Evolutionary conservation across 2,888 invertebrate genomes (phyloP).

Genomic region (Timandra comae): DNA sequence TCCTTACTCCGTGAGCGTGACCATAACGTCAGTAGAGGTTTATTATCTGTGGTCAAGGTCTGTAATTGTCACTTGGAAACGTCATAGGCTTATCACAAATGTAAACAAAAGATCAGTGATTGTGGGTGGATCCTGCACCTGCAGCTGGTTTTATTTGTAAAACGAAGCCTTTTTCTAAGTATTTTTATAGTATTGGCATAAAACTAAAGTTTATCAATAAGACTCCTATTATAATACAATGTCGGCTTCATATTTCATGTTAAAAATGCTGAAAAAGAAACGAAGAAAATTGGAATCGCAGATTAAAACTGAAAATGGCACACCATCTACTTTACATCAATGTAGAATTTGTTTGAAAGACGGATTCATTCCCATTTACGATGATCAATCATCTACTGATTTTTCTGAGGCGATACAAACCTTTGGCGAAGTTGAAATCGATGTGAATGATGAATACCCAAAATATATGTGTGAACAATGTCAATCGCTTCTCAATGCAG

Average conservation of each 20-base stretch:
- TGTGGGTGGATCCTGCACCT: too few species aligned
- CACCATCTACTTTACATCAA: neutral
- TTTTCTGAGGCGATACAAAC: slow-evolving; percentile 36
- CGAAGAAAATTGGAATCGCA: slow-evolving; percentile 1
- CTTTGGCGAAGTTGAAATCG: slow-evolving; percentile 37
- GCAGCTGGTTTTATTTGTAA: too few species aligned
- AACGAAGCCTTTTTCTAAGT: too few species aligned
- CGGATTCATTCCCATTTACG: slow-evolving; percentile 39
- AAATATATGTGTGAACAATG: slow-evolving; percentile 43
- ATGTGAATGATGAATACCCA: slow-evolving; percentile 36
- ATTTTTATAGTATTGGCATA: neutral
- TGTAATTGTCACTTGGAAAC: too few species aligned
- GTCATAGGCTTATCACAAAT: too few species aligned
- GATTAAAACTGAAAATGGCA: neutral
- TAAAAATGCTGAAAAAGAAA: slow-evolving; percentile 15
- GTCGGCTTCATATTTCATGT: slow-evolving; percentile 18
- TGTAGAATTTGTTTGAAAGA: slow-evolving; percentile 53
- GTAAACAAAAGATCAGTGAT: too few species aligned
- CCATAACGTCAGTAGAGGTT: too few species aligned
- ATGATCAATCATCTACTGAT: slow-evolving; percentile 21
- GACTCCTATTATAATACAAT: slow-evolving; percentile 2
- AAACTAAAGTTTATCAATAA: neutral
- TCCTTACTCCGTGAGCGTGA: too few species aligned
- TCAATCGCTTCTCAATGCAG: slow-evolving; percentile 33
- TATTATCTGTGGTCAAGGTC: too few species aligned